A percentile compares a stretch with the other conserved stretches of the same genome.
phyloP scores from a whole-genome alignment of 2,888 invertebrate species.

The Rapana venosa region DNA sequence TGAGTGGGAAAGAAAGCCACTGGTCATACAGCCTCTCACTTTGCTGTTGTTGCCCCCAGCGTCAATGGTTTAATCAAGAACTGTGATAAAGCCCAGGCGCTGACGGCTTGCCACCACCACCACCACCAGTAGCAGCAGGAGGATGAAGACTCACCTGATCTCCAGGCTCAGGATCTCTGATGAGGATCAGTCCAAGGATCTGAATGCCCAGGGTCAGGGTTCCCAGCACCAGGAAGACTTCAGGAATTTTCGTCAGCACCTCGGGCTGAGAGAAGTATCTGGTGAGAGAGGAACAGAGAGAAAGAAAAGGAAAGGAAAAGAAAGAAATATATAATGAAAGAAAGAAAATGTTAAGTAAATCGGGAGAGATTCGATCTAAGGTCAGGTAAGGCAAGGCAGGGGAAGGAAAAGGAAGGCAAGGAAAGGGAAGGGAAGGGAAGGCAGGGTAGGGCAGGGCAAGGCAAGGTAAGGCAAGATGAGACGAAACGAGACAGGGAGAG shows the following conservation, averaged over 20 bases:
- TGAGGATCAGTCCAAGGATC: constrained; percentile 40
- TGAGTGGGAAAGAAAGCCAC: background rate
- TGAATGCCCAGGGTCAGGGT: constrained; percentile 44
- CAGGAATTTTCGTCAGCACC: constrained; percentile 40
- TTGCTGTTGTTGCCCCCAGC: too few relatives aligned
- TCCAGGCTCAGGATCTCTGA: constrained; percentile 36
- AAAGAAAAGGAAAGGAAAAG: too few relatives aligned
- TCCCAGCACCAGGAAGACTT: constrained; percentile 46
- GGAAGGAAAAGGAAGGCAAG: background rate
- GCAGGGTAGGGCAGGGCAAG: background rate
- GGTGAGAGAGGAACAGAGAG: background rate
- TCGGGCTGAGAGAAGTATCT: constrained; percentile 48
- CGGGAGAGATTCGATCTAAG: background rate
- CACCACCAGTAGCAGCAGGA: too few relatives aligned
- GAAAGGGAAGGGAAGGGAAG: background rate
- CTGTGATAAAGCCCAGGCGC: too few relatives aligned
- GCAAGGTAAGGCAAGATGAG: too few relatives aligned
- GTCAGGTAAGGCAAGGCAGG: background rate
- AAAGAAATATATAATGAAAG: background rate
- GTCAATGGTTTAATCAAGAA: too few relatives aligned
- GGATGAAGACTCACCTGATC: constrained; percentile 39
- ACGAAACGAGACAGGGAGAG: too few relatives aligned
- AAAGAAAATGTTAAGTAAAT: background rate
- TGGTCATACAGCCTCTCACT: too few relatives aligned
- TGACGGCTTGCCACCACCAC: too few relatives aligned